Base-by-base conservation (phyloP, 2,113 vertebrate genomes). In the Gymnocephalus cernua region DNA sequence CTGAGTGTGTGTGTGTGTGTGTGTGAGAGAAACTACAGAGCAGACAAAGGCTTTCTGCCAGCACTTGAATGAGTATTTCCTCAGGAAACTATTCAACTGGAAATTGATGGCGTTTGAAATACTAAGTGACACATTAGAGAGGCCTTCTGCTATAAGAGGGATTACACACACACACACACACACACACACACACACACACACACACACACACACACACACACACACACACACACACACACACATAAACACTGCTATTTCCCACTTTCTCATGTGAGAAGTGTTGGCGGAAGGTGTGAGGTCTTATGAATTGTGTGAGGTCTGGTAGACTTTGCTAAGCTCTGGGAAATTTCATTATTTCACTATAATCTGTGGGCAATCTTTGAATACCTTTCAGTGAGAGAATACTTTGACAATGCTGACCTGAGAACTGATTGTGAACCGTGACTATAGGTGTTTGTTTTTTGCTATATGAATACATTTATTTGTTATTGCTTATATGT, bases 41-140 rank as follows among this genome's bases (percentile, higher is more conserved):
- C 69, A 68, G 80, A 51, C 80, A 3, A 29, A 70, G 77, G 84
- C 64, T 44, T 50, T 47, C 79, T 81, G 81, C 91, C 92, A 92
- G 53, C 23, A 57, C 63, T 75, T 57, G 67, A 90, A 87, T 27
- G 77, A 92, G 87, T 83, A 79, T 89, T 92, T 92, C 90, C 88
- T 89, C 87, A 91, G 89, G 88, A 93, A 92, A 89, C 84, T 75
- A 85, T 92, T 90, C 88, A 76, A 51, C 79, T 89, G 72, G 53
- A 92, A 93, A 92, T 88, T 78, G 79, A 92, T 88, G 84, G 84
- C 1, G 27, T 86, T 91, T 82, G 10, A 91, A 92, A 89, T 85
- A 66, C 48, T 74, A 90, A 87, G 83, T 89, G 86, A 90, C 81
- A 65, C 77, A 83, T 4, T 66, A 64, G 65, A 80, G 84, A 82